Evolutionary conservation across 2,113 vertebrate species (phyloP), one percentile per base, ranked within the genome.

Genomic region (Cebus imitator): DNA sequence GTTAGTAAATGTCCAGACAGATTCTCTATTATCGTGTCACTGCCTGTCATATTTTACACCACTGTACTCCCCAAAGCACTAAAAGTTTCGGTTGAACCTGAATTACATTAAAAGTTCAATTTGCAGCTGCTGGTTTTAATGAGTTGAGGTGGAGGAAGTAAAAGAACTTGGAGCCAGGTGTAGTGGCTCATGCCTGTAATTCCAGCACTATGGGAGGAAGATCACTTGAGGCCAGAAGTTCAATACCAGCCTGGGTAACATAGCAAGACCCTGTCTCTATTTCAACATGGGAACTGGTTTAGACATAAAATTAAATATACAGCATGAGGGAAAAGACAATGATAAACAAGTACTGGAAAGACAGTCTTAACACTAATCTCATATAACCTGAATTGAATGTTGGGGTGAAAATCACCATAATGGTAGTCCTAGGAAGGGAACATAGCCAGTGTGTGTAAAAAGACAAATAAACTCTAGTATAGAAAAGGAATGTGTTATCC

Each of bases 21-120:
- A 96, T 52, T 90, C 23, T 58, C 79, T 72, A 88, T 43, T 73
- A 64, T 43, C 0, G 5, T 37, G 23, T 57, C 43, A 92, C 43
- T 79, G 81, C 66, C 43, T 83, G 81, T 73, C 83, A 66, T 57
- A 57, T 55, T 72, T 50, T 58, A 72, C 3, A 91, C 64, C 32
- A 93, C 61, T 50, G 16, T 16, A 95, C 23, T 82, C 52, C 23
- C 64, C 73, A 14, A 94, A 86, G 66, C 43, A 20, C 73, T 91
- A 45, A 68, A 79, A 85, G 6, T 40, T 68, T 45, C 21, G 16
- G 79, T 40, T 95, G 37, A 88, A 91, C 27, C 73, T 70, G 78
- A 86, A 91, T 83, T 95, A 92, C 21, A 45, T 4, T 66, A 61
- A 17, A 90, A 88, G 91, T n/a, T 91, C 48, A 81, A 95, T 72